A percentile compares a stretch with the other conserved stretches of the same genome.
Evolutionary conservation across 2,113 vertebrate species (phyloP).

Genomic region (Rhinoptilus africanus): DNA sequence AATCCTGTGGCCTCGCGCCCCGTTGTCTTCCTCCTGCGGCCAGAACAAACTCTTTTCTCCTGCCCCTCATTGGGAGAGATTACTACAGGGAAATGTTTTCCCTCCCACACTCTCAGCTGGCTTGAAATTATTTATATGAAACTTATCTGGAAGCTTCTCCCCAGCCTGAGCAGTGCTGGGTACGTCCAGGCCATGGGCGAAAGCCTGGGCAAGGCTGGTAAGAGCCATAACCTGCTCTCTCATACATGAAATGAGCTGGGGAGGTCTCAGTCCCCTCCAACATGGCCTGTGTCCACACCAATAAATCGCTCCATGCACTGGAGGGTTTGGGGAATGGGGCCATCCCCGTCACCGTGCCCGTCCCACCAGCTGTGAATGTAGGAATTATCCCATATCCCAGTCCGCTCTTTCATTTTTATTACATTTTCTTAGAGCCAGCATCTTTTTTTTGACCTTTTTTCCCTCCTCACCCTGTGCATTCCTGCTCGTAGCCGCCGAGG

Average conservation of each 20-base stretch:
- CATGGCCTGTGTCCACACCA: accelerated
- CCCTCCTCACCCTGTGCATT: background rate
- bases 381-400: background rate
- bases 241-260: background rate
- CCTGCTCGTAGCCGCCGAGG: background rate
- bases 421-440: background rate
- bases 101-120: background rate
- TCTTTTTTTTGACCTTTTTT: background rate
- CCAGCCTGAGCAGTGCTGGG: background rate
- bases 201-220: background rate
- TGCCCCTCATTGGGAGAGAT: background rate
- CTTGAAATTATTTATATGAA: background rate
- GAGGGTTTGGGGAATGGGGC: background rate
- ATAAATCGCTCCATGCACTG: accelerated
- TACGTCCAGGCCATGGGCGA: accelerated
- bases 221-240: background rate
- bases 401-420: background rate
- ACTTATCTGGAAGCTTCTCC: background rate
- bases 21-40: background rate
- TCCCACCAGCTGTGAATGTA: background rate
- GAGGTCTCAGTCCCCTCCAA: background rate
- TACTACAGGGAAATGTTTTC: background rate
- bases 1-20: background rate
- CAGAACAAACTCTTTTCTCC: background rate
- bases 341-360: accelerated